Conservation (phyloP, 2,888 invertebrate genomes). For the Corythucha ciliata region DNA sequence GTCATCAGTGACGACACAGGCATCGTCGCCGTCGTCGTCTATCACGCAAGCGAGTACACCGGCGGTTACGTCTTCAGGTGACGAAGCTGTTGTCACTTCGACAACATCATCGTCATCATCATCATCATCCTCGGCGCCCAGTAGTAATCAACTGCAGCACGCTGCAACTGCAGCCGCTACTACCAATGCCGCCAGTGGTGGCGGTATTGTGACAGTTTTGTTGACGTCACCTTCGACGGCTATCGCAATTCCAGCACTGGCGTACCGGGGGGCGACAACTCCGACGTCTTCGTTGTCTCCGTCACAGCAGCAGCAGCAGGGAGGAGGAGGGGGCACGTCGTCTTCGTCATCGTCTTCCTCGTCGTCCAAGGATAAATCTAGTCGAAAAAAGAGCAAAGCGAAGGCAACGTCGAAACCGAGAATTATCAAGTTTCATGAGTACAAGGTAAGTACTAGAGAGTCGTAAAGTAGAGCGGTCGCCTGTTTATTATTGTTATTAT, state of each 20-base stretch:
- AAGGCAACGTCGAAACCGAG: constrained; percentile 70
- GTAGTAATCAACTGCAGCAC: too few relatives aligned
- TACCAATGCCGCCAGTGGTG: constrained; percentile 13
- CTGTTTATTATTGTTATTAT: background rate
- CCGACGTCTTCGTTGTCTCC: constrained; percentile 5
- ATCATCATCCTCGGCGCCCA: constrained; percentile 39
- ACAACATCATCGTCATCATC: constrained; percentile 44
- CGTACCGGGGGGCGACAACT: background rate
- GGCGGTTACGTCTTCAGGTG: constrained; percentile 16
- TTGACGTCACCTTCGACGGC: constrained; percentile 37
- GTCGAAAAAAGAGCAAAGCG: constrained; percentile 69
- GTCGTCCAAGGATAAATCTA: constrained; percentile 55
- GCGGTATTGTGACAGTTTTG: constrained; percentile 57
- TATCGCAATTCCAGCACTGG: constrained; percentile 7
- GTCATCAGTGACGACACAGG: constrained; percentile 14
- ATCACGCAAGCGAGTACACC: constrained; percentile 20
- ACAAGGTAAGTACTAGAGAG: constrained; percentile 50
- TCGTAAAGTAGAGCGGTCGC: background rate
- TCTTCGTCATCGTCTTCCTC: constrained; percentile 40
- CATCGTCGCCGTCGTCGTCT: constrained; percentile 17
- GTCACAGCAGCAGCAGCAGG: background rate
- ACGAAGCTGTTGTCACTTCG: constrained; percentile 17
- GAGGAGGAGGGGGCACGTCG: constrained; percentile 38
- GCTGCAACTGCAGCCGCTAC: constrained; percentile 43
- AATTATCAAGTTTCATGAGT: constrained; percentile 94